Base-by-base conservation (phyloP, 1,140 invertebrate species). In the Agrypnia vestita region DNA sequence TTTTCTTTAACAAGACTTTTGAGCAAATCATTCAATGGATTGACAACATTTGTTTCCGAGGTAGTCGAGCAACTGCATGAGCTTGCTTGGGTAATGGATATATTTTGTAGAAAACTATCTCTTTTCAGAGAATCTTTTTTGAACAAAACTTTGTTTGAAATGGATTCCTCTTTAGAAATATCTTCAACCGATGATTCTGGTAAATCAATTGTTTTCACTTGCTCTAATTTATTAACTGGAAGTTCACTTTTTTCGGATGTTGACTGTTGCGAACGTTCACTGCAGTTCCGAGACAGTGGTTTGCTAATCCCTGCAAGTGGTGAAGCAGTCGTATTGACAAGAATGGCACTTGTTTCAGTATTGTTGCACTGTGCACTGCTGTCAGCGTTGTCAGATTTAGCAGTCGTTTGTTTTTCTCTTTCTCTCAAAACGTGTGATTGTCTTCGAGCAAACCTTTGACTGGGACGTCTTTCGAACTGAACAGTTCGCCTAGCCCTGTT, bases 391-490 rank as follows among this genome's bases (percentile, higher is more conserved):
- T 90, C 91, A n/a, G 87, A 75, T 84, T 90, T 89, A 19, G 83
- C 59, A 15, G 81, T 83, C 79, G 84, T 88, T 85, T 92, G 91
- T 85, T 92, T 92, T 78, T 95, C 94, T 75, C 94, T 90, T 85
- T 96, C 95, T 35, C 94, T 87, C 17, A 96, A 85, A 51, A 96
- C 93, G 86, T 97, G 95, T 71, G 94, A 96, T 86, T 97, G 96
- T 62, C 97, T 89, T 62, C 97, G 91, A 21, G 96, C 97, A 87
- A 97, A 99, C 76, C 98, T 90, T 86, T 99, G 98, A 90, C 97
- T 99, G 0, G 98, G 98, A 76, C 97, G 92, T 82, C 98, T 91
- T 87, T 99, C 97, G 87, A 99, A 98, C 85, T 97, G 96, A 3
- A 98, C 97, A 8, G 96, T 97, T 67, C 97, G 91, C 71, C 97